Percentiles rank a stretch among this genome's conserved stretches.
These are phyloP conservation scores for Melanaphis sacchari DNA, from an alignment of 1,140 invertebrate genomes.

Conservation along the genomic window DNA sequence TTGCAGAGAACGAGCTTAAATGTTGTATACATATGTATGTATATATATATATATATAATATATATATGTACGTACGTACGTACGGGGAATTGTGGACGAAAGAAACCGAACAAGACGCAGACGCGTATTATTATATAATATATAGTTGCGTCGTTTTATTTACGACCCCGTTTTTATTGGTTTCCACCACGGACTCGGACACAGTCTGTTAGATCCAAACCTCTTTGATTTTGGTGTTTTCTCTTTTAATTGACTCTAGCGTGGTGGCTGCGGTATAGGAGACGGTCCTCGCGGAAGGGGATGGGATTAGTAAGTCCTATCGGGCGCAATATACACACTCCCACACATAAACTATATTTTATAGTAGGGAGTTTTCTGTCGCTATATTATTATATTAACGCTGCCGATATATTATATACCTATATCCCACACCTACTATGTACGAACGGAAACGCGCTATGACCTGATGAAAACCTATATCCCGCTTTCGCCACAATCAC, in stretches of 20 bases:
- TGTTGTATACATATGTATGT: not conserved
- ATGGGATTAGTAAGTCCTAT: slow-evolving; percentile 6
- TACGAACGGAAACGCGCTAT: not conserved
- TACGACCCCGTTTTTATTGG: slow-evolving; percentile 55
- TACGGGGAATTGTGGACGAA: not conserved
- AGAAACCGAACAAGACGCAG: not conserved
- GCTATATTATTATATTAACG: not conserved
- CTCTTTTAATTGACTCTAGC: slow-evolving; percentile 48
- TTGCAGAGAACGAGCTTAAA: not conserved
- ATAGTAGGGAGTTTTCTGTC: not conserved
- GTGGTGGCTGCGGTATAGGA: too few species aligned
- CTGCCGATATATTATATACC: not conserved
- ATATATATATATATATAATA: too few species aligned
- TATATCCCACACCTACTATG: not conserved
- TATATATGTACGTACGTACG: not conserved
- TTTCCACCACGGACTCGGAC: not conserved
- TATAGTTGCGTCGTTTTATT: slow-evolving; percentile 54
- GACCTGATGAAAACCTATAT: too few species aligned
- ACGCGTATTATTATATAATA: not conserved
- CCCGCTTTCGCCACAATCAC: too few species aligned
- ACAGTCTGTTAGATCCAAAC: slow-evolving; percentile 37
- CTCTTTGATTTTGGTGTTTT: slow-evolving; percentile 23
- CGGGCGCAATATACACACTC: not conserved
- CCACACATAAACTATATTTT: not conserved
- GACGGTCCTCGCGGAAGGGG: not conserved